Base-by-base conservation (phyloP, 2,888 invertebrate species). In the Hanleya hanleyi region DNA sequence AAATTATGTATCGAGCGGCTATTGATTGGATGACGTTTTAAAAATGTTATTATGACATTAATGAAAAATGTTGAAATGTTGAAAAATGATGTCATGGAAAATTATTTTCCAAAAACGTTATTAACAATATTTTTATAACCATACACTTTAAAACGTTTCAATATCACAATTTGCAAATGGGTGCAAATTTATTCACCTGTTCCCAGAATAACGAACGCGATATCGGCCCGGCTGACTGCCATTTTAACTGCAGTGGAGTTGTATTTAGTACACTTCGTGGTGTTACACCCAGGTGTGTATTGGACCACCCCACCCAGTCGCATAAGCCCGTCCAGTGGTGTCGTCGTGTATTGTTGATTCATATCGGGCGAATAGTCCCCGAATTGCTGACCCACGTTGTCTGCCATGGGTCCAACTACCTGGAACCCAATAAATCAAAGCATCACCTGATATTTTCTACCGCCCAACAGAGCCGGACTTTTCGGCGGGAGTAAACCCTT, bases 371-470 rank as follows among this genome's bases (percentile, higher is more conserved):
- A 47, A 66, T 84, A 84, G 69, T 79, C 76, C 6, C 84, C 84
- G 67, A 74, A 85, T 12, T 83, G 62, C 49, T 70, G 67, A 5
- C 47, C 67, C 18, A 76, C n/a, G 61, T 81, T 77, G 41, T 79
- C 57, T 12, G 79, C 74, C 74, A 82, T 75, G 5, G 84, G 84
- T 7, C 84, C 84, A 47, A 84, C 69, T 0, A 84, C 61, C 82
- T 82, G 67, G 6, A 71, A 50, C 64, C 12, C 29, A 68, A 69
- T 35, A 29, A 62, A n/a, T 66, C 15, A 29, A n/a, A n/a, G n/a
- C n/a, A n/a, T n/a, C n/a, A n/a, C n/a, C n/a, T n/a, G n/a, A n/a
- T n/a, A n/a, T n/a, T n/a, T n/a, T n/a, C n/a, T n/a, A n/a, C n/a
- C n/a, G n/a, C n/a, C n/a, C n/a, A n/a, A n/a, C n/a, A n/a, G n/a